Conservation (phyloP, 2,888 invertebrate species). For the Andrena bucephala region DNA sequence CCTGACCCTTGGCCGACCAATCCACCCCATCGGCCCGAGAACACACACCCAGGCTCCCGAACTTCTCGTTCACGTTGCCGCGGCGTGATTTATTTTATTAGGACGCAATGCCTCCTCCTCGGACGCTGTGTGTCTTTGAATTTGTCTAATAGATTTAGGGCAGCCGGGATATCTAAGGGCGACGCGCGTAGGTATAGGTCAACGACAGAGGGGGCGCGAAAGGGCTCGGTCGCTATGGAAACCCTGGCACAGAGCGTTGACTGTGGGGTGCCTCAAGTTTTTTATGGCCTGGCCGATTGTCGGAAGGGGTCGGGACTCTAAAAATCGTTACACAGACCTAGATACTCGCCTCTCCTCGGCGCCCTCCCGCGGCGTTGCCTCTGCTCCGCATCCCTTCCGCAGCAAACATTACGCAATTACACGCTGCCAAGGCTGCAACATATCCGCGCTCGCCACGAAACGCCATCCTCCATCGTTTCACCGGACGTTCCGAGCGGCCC, state of each 20-base stretch:
- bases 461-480: no score
- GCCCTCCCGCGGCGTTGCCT: slow-evolving; percentile 40
- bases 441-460: no score
- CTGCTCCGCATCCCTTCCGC: slow-evolving; percentile 29
- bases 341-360: slow-evolving; percentile 72
- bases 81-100: slow-evolving; percentile 32
- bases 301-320: slow-evolving; percentile 79
- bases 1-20: not conserved
- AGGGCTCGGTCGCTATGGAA: slow-evolving; percentile 81
- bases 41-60: no score
- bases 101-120: slow-evolving; percentile 19
- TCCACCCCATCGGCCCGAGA: not conserved
- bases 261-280: slow-evolving; percentile 80
- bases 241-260: slow-evolving; percentile 75
- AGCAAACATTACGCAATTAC: slow-evolving; percentile 54
- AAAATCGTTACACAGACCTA: slow-evolving; percentile 83
- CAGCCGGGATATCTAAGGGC: slow-evolving; percentile 67
- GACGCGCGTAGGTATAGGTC: slow-evolving; percentile 76
- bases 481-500: not conserved
- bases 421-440: slow-evolving; percentile 2
- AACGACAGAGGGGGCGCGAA: slow-evolving; percentile 76
- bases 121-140: slow-evolving; percentile 38
- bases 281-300: slow-evolving; percentile 80
- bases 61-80: not conserved
- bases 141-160: slow-evolving; percentile 68